Percentiles rank a stretch among this genome's conserved stretches.
phyloP scores from a whole-genome alignment of 2,797 vertebrate species.

The Neosalanx taihuensis region DNA sequence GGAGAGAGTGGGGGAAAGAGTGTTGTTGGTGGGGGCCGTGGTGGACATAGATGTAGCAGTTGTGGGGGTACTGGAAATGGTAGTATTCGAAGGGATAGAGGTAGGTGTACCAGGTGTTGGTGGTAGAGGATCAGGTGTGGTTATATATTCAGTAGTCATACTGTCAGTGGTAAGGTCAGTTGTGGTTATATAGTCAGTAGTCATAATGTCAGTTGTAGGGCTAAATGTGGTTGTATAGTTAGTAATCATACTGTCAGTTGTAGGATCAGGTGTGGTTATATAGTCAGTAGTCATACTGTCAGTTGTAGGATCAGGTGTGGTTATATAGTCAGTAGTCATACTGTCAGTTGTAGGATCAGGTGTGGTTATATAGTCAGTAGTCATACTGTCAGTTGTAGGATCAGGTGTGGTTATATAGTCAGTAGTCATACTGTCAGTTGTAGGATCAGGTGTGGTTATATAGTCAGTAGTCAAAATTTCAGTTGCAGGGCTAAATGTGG shows the following conservation, averaged over 20 bases:
- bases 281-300: background rate
- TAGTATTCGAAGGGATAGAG: background rate
- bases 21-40: background rate
- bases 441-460: too few species aligned
- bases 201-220: background rate
- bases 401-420: background rate
- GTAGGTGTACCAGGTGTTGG: too few species aligned
- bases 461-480: background rate
- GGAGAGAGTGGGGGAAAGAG: background rate
- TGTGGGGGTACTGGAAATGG: background rate
- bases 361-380: background rate
- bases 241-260: background rate
- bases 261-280: background rate
- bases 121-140: background rate
- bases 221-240: background rate
- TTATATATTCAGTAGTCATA: background rate
- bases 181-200: background rate
- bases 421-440: background rate
- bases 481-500: background rate
- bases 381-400: background rate
- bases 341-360: background rate
- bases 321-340: background rate
- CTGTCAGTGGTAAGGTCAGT: background rate
- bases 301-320: background rate
- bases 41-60: background rate